Evolutionary conservation across 1,140 invertebrate species (phyloP), one percentile per base, ranked within the genome.

Genomic region (Tetramorium alpestre): DNA sequence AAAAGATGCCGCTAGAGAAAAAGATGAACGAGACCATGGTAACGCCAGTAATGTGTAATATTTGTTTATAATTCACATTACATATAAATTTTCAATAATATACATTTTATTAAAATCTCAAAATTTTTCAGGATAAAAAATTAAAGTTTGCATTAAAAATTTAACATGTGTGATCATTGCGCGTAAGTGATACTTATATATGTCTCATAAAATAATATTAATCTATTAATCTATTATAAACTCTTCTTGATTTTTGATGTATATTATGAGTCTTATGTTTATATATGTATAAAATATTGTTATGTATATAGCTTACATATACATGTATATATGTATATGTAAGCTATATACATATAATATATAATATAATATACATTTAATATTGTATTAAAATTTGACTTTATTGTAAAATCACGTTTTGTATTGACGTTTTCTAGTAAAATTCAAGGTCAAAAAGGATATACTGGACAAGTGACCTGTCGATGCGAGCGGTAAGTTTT

Each of bases 401-500:
- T 58, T 22, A 25, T 44, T 11, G 33, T 33, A 33, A 33, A 33
- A 33, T 33, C 4, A 33, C 33, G 33, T 33, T 33, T 33, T 33
- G 33, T 33, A 33, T 33, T 33, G 3, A 33, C 3, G 33, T 47
- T 70, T 78, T 89, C 56, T 38, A 93, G 92, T 65, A 93, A 92
- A 88, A 85, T 92, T 18, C 92, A 82, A 33, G 60, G 65, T 25
- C 92, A 92, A 62, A 93, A 93, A 44, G 90, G 89, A 8, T 93
- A 93, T 33, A 10, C 88, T 13, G 92, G 92, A 38, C 92, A 93
- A 69, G 91, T 93, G 38, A 93, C 92, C 11, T 93, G 92, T 75
- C 89, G 89, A 87, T 93, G 92, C 62, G 88, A 90, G 51, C 41
- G 6, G 92, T 93, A 62, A 91, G 92, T 22, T 25, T 49, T 49